These are phyloP conservation scores for Calypte anna DNA, from an alignment of 2,113 vertebrate genomes.

Conservation along the genomic window DNA sequence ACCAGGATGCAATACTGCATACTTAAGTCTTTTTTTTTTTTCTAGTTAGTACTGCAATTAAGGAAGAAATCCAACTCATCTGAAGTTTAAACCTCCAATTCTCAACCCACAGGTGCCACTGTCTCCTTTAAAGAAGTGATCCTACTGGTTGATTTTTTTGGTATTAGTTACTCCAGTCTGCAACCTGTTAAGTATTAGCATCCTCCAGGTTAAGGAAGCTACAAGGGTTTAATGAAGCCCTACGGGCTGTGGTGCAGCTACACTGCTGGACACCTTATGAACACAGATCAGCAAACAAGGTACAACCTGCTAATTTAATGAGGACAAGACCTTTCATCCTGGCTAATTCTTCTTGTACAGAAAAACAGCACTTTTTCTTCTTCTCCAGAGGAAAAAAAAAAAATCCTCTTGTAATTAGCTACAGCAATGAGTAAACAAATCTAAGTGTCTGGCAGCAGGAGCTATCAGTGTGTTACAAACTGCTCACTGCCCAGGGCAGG, in stretches of 20 bases:
- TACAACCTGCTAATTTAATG: background rate
- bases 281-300: background rate
- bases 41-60: background rate
- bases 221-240: background rate
- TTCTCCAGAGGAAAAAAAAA: background rate
- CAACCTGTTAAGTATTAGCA: background rate
- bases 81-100: background rate
- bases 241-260: background rate
- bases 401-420: background rate
- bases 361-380: background rate
- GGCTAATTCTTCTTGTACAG: background rate
- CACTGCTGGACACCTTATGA: background rate
- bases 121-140: background rate
- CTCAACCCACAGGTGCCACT: background rate
- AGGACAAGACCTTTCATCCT: background rate
- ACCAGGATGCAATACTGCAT: background rate
- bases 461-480: background rate
- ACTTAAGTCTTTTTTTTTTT: background rate
- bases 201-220: background rate
- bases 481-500: background rate
- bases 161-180: background rate
- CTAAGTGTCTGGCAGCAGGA: background rate
- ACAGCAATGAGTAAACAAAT: background rate
- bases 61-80: background rate
- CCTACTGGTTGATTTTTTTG: background rate